Evolutionary conservation across 2,113 vertebrate genomes (phyloP), one percentile per base, ranked within the genome.

Genomic region (Lipophrys pholis): DNA sequence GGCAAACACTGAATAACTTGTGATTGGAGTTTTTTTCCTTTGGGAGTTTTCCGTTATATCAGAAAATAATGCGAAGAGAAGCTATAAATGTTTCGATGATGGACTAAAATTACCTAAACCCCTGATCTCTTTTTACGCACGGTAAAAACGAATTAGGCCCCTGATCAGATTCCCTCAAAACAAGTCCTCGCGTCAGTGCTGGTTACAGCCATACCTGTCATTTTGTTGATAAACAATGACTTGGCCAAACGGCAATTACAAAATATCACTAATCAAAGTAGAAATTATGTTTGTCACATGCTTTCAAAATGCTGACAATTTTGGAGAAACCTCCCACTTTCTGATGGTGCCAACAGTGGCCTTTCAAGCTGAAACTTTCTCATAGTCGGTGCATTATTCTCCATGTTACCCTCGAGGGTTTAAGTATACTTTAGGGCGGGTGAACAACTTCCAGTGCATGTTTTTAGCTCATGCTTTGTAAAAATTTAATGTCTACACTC

Each of bases 231-330:
- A 40, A 50, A 66, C 69, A 59, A 41, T 68, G 80, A 56, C 85
- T 45, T 11, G 46, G 54, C 43, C 83, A 86, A 84, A 79, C 41
- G 63, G 69, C 66, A 64, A 87, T 86, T 81, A 86, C 61, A 72
- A 72, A 73, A 65, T 79, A 70, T 75, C 74, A 79, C 64, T 8
- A 45, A 78, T 80, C 69, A 69, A 41, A 61, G 50, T 6, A 21
- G 43, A 80, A 80, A 78, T 59, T 45, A 68, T 48, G 45, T 76
- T 51, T 82, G 78, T 65, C 71, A 62, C 16, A 30, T 6, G 15
- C 42, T 70, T 43, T 42, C 36, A 65, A 75, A 77, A 66, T 71
- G 48, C 57, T 70, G 50, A 78, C 52, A 49, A 38, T 50, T 80
- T 78, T 53, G 39, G 46, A 66, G 8, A 45, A 72, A 70, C 53